Evolutionary conservation across 92 coral and sea anemone genomes (phyloP), one percentile per base, ranked within the genome.

Genomic region (Porites lobata): DNA sequence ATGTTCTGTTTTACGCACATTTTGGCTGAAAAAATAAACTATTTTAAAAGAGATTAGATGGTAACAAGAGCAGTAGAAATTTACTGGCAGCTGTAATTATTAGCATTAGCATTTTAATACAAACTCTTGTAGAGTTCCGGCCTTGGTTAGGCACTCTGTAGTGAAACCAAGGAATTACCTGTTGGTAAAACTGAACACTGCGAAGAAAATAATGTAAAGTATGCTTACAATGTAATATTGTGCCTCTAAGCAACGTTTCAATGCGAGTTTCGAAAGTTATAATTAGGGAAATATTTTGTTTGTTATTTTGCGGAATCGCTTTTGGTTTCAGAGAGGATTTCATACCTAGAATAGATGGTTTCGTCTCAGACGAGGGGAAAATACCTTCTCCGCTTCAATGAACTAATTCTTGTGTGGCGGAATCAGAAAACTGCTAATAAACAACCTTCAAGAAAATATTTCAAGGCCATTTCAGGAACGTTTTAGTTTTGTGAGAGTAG

Each of bases 271-370:
- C 21, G 51, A 52, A 51, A 50, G 51, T 19, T 72, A 75, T 75
- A 3, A 52, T 17, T 19, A 19, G 17, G 8, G 19, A 43, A 24
- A 12, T 47, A 43, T 24, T 80, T 50, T 53, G 47, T 38, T 38
- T 38, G 7, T 6, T 18, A 59, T 19, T 26, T 22, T 3, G 64
- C 18, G 65, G 86, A 90, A 66, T 20, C 71, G 14, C 68, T 69
- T 86, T 68, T 58, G 64, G 84, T 85, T 80, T 79, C 83, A 75
- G 19, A n/a, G 61, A 43, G 80, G 84, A 79, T 74, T 75, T 57
- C 74, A 80, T 29, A 59, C 63, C 61, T 14, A 56, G 14, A 56
- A 56, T 82, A 51, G 52, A 32, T 50, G 71, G 71, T 64, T 65
- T 65, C 84, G 84, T 79, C 12, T 51, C 75, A 79, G 83, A 17